Conservation (phyloP, 2,888 invertebrate species). For the Icerya purchasi region DNA sequence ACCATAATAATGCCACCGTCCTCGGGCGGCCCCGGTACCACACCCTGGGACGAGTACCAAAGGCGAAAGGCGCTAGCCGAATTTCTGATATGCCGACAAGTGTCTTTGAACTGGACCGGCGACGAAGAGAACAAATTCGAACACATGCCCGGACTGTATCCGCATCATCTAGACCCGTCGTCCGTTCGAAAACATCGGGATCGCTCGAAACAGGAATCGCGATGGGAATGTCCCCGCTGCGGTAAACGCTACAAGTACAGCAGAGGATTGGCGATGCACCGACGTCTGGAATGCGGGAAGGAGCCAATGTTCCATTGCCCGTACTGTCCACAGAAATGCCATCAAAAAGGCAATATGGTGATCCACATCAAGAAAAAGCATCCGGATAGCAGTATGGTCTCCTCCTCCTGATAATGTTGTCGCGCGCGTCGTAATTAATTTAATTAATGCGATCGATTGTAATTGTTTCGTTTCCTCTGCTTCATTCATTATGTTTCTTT, state of each 20-base stretch:
- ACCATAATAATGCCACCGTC: conserved; percentile 3
- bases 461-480: not conserved
- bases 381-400: conserved; percentile 12
- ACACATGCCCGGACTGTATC: conserved; percentile 15
- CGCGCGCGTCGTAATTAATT: no score
- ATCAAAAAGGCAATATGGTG: conserved; percentile 19
- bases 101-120: conserved; percentile 15
- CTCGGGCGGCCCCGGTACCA: conserved; percentile 10
- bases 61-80: conserved; percentile 15
- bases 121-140: conserved; percentile 15
- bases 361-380: conserved; percentile 18
- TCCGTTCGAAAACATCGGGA: conserved; percentile 15
- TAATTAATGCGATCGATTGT: no score
- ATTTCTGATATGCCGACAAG: conserved; percentile 14
- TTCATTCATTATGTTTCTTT: not conserved
- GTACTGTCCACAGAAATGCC: conserved; percentile 25
- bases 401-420: conserved; percentile 5
- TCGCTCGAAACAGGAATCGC: conserved; percentile 15
- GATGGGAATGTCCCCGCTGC: conserved; percentile 18
- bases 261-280: conserved; percentile 18
- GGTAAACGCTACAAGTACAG: conserved; percentile 18
- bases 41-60: conserved; percentile 15
- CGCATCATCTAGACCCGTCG: conserved; percentile 16
- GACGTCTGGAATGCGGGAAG: conserved; percentile 25
- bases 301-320: conserved; percentile 32